Evolutionary conservation across 2,888 invertebrate species (phyloP).

Genomic region (Drosophila meridionalis): DNA sequence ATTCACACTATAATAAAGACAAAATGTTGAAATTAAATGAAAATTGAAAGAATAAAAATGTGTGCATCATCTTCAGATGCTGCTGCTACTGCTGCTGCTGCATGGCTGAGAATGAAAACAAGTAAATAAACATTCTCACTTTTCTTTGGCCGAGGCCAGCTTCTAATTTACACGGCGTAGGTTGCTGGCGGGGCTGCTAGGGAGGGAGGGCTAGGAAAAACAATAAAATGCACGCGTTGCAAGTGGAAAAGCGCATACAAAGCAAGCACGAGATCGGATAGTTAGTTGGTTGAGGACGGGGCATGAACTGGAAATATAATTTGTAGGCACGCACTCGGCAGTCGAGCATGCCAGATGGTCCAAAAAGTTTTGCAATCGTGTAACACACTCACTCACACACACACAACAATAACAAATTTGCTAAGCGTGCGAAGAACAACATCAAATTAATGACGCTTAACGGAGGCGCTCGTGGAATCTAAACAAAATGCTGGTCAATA

Average conservation of each 20-base stretch:
- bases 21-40: constrained; percentile 16
- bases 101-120: constrained; percentile 32
- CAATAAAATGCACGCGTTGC: constrained; percentile 77
- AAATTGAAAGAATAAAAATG: constrained; percentile 17
- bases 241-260: constrained; percentile 43
- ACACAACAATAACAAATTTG: constrained; percentile 11
- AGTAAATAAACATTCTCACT: constrained; percentile 59
- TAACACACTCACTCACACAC: constrained; percentile 4
- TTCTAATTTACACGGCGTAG: constrained; percentile 19
- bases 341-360: constrained; percentile 60
- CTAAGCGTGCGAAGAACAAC: constrained; percentile 37
- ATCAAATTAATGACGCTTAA: constrained; percentile 58
- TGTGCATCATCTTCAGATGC: constrained; percentile 38
- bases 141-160: constrained; percentile 16
- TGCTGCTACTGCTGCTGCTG: constrained; percentile 12
- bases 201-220: constrained; percentile 15
- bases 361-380: constrained; percentile 42
- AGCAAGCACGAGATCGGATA: constrained; percentile 31
- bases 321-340: constrained; percentile 54
- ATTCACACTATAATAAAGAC: background rate
- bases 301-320: constrained; percentile 35
- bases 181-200: background rate
- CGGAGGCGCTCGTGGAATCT: constrained; percentile 22
- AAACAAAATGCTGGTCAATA: constrained; percentile 35
- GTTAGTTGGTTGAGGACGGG: background rate